These are phyloP conservation scores for Streptopelia turtur DNA, from an alignment of 2,797 vertebrate genomes.

Conservation along the genomic window DNA sequence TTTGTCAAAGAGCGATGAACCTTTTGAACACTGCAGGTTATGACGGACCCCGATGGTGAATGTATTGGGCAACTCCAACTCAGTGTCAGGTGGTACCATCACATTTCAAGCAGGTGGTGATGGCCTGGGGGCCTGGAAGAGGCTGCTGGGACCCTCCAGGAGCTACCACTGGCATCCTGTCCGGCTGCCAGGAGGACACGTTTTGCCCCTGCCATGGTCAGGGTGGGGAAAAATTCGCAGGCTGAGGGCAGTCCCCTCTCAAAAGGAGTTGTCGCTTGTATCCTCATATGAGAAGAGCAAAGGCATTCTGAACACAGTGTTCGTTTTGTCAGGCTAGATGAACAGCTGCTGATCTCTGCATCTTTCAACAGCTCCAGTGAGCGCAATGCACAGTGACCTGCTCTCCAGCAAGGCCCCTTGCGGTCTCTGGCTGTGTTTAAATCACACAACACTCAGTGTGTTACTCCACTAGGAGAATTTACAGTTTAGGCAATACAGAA, in stretches of 20 bases:
- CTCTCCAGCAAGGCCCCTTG: neutral
- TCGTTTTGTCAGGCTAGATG: neutral
- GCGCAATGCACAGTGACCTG: neutral
- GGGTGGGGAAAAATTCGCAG: fast-evolving
- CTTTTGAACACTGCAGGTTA: slow-evolving; percentile 32
- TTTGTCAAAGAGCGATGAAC: slow-evolving; percentile 18
- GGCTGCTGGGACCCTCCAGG: neutral
- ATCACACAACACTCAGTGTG: neutral
- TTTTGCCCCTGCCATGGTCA: neutral
- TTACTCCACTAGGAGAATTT: neutral
- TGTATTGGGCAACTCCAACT: neutral
- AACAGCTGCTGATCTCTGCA: neutral
- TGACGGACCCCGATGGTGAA: neutral
- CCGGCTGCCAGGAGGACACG: neutral
- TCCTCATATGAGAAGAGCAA: neutral
- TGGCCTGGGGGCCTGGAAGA: neutral
- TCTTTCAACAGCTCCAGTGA: neutral
- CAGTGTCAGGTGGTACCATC: neutral
- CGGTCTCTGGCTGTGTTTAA: neutral
- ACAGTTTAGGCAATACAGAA: neutral
- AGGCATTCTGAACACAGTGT: neutral
- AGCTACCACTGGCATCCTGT: neutral
- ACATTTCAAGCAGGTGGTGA: neutral
- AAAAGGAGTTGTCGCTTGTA: neutral
- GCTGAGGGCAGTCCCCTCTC: neutral